Conservation (phyloP, 2,113 vertebrate species). For the Urocitellus parryii region DNA sequence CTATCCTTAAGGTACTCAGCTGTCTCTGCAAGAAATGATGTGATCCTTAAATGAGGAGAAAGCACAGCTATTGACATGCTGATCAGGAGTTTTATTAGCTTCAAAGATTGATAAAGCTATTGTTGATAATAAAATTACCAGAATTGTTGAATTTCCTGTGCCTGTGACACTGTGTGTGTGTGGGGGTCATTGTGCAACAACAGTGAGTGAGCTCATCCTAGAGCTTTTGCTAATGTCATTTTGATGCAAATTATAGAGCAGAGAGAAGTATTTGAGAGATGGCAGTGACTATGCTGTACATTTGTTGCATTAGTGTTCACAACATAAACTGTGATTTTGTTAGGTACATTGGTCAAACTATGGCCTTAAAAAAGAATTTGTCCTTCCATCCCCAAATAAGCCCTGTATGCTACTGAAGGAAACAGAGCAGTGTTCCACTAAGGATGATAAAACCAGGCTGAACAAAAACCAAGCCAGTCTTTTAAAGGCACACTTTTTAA, state of each 20-base stretch:
- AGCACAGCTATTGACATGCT: not conserved
- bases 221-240: not conserved
- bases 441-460: not conserved
- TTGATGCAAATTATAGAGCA: not conserved
- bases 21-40: not conserved
- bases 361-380: not conserved
- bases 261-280: not conserved
- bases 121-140: conserved; percentile 34
- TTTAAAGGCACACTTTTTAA: not conserved
- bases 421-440: not conserved
- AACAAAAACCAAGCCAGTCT: not conserved
- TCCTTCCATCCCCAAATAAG: too few species aligned
- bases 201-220: not conserved
- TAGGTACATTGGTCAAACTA: not conserved
- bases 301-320: not conserved
- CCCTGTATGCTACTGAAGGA: not conserved
- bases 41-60: not conserved
- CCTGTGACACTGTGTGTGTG: not conserved
- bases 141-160: not conserved
- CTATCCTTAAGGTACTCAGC: not conserved
- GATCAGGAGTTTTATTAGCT: not conserved
- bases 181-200: not conserved
- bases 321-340: not conserved
- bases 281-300: not conserved
- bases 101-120: not conserved